Evolutionary conservation across 2,888 invertebrate species (phyloP), one percentile per base, ranked within the genome.

Genomic region (Schizaphis graminum): DNA sequence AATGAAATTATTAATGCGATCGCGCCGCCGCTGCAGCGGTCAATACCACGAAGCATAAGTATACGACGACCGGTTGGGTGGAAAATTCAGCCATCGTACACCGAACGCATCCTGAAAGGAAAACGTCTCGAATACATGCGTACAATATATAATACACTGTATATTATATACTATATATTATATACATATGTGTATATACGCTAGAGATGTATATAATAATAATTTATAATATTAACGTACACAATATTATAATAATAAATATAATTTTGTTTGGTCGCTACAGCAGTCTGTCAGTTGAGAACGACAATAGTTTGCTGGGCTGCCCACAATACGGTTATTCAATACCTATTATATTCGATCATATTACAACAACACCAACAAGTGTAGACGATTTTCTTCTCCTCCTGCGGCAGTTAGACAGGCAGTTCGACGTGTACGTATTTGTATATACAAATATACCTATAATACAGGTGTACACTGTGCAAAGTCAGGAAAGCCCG

Each of bases 1-100:
- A 91, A 91, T 56, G 5, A 53, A 91, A 91, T 57, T 85, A 84
- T 91, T 35, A 91, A 53, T 91, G 41, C 47, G 26, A 61, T 41
- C 86, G 41, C 24, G 26, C 5, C 87, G 24, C 57, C 8, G 35
- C n/a, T 35, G 61, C 44, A 47, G n/a, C 92, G 92, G 92, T 92
- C 87, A 87, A 92, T 92, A 92, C 92, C 85, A 56, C 84, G 41
- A 77, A 4, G 47, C 28, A 11, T 24, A 35, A 13, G 35, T 84
- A 77, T 41, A 91, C 77, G 84, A 85, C 41, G 84, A 85, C 53
- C 91, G 47, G 26, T 5, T n/a, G 56, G 21, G 35, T 41, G 35
- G 77, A 35, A 21, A 77, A 77, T 77, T 35, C 8, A 67, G n/a
- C 35, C n/a, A 1, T 67, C 67, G 67, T 35, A 21, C 35, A 67